These are phyloP conservation scores for Pachyrhynchus sulphureomaculatus DNA, from an alignment of 1,140 invertebrate species.

Conservation along the genomic window DNA sequence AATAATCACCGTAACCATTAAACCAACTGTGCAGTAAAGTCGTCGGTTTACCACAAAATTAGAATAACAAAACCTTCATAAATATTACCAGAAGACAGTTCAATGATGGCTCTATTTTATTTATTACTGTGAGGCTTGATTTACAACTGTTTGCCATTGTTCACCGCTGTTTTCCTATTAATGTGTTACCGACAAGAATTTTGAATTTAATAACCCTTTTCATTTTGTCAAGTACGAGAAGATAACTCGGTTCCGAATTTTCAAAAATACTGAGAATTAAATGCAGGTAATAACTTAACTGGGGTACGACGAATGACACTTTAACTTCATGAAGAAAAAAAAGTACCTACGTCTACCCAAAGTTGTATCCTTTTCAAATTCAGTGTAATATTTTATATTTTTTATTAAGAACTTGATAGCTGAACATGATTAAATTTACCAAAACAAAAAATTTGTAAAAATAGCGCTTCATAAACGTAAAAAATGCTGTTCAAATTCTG, in stretches of 20 bases:
- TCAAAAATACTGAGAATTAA: too few relatives aligned
- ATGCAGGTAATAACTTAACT: too few relatives aligned
- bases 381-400: too few relatives aligned
- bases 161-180: background rate
- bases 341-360: too few relatives aligned
- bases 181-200: background rate
- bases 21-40: background rate
- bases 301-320: too few relatives aligned
- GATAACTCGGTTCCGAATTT: background rate
- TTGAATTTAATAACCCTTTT: background rate
- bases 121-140: background rate
- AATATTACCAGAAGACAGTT: background rate
- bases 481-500: too few relatives aligned
- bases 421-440: too few relatives aligned
- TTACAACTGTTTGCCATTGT: background rate
- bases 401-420: too few relatives aligned
- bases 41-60: background rate
- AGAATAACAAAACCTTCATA: slow-evolving; percentile 6
- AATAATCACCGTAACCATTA: background rate
- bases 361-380: too few relatives aligned
- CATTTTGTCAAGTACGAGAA: background rate
- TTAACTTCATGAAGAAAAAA: too few relatives aligned
- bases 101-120: slow-evolving; percentile 9
- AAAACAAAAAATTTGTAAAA: too few relatives aligned
- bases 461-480: too few relatives aligned